Evolutionary conservation across 2,888 invertebrate genomes (phyloP), one percentile per base, ranked within the genome.

Genomic region (Temnothorax ravouxi): DNA sequence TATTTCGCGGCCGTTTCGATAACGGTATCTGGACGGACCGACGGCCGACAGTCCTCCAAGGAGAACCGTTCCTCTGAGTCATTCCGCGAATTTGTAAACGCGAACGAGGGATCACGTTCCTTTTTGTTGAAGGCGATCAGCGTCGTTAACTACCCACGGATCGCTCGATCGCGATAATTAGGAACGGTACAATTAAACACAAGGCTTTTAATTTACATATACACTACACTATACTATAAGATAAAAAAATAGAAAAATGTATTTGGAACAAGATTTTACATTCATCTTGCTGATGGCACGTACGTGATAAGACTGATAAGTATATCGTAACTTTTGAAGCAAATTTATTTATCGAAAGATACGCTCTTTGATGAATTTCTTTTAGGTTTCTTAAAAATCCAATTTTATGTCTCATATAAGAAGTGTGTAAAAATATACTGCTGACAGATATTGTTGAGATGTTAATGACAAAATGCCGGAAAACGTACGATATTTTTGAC

Each of bases 11-110:
- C 0, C 34, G 34, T 34, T 34, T 6, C 34, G 62, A 47, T 75
- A 75, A 75, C 44, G 25, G n/a, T 74, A 56, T 72, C 56, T 38
- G 29, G 21, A 25, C 41, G 56, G 18, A 29, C 29, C 34, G 34
- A n/a, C n/a, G n/a, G 9, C 18, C 18, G 47, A 29, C 2, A 29
- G 21, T 25, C n/a, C 6, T 18, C 59, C n/a, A n/a, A 41, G 21
- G 1, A 56, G 18, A n/a, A 44, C 8, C 6, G n/a, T 29, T 11
- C 11, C 13, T 29, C 44, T 18, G 44, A 64, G 47, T 64, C 29
- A 47, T 47, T 9, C 11, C 21, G 67, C 13, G 50, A 38, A 50
- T 64, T 50, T 76, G 21, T 47, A 75, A 74, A 74, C 11, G 4
- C 8, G n/a, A 2, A 38, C 21, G 11, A 29, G 13, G 8, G 52